phyloP scores from a whole-genome alignment of 2,113 vertebrate genomes.

The Thalassoma bifasciatum region DNA sequence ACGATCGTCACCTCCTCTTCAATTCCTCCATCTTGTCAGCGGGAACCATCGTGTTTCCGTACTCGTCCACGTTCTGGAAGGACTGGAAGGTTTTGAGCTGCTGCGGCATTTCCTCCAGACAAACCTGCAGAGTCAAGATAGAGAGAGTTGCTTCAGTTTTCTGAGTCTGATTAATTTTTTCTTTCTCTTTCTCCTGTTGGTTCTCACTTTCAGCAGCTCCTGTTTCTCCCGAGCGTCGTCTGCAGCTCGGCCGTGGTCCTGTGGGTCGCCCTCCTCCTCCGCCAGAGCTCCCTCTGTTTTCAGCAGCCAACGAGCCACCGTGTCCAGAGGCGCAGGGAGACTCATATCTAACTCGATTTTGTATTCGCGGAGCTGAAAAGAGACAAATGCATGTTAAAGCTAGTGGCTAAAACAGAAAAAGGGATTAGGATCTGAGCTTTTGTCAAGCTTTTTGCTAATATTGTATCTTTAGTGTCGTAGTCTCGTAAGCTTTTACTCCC shows the following conservation, averaged over 20 bases:
- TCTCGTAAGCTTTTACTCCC: no score
- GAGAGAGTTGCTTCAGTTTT: no score
- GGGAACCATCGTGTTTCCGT: slow-evolving; percentile 85
- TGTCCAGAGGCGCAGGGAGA: slow-evolving; percentile 85
- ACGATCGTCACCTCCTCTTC: slow-evolving; percentile 85
- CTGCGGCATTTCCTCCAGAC: slow-evolving; percentile 85
- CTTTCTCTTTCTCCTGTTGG: background rate
- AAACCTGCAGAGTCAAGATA: slow-evolving; percentile 71
- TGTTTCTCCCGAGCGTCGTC: slow-evolving; percentile 83
- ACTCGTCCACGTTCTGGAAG: slow-evolving; percentile 89
- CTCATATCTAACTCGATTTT: slow-evolving; percentile 83
- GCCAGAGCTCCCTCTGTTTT: slow-evolving; percentile 83
- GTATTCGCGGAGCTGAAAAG: slow-evolving; percentile 85
- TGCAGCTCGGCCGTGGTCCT: slow-evolving; percentile 80
- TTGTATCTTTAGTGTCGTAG: no score
- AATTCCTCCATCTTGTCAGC: slow-evolving; percentile 92
- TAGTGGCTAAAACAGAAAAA: no score
- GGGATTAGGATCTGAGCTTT: no score
- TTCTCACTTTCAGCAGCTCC: slow-evolving; percentile 86
- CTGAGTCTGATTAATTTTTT: background rate
- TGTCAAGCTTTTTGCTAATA: no score
- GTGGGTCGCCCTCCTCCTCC: slow-evolving; percentile 80
- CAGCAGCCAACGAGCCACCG: slow-evolving; percentile 87
- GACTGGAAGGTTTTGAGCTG: slow-evolving; percentile 84
- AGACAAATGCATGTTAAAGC: background rate